phyloP scores from a whole-genome alignment of 2,797 vertebrate genomes.

The Clarias platycephalus region DNA sequence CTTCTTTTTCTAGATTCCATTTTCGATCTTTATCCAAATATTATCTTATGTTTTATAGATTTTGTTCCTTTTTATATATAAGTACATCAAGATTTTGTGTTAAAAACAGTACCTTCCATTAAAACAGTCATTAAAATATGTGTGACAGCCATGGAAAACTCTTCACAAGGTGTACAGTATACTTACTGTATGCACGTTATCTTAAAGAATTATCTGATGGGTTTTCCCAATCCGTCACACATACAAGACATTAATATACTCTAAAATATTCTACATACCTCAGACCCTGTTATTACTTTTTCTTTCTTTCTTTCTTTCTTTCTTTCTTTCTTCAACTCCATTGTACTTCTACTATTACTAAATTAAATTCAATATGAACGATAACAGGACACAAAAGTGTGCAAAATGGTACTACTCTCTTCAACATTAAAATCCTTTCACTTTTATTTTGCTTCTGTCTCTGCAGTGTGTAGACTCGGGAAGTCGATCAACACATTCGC shows the following conservation, averaged over 20 bases:
- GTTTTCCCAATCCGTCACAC: not conserved
- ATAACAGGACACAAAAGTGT: conserved; percentile 56
- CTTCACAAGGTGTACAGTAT: not conserved
- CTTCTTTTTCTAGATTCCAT: not conserved
- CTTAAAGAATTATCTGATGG: not conserved
- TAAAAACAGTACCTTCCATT: not conserved
- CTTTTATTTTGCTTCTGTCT: conserved; percentile 43
- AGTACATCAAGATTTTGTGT: not conserved
- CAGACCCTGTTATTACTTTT: not conserved
- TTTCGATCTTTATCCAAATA: not conserved
- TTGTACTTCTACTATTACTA: conserved; percentile 26
- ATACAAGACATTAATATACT: not conserved
- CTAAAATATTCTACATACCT: not conserved
- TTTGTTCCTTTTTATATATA: too few relatives aligned
- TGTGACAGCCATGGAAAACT: not conserved
- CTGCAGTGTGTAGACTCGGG: conserved; percentile 57
- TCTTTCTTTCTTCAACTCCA: not conserved
- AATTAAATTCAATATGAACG: conserved; percentile 62
- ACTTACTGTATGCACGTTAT: not conserved
- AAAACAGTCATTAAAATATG: not conserved
- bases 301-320: not conserved
- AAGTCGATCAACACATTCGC: conserved; percentile 55
- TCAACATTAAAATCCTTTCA: not conserved
- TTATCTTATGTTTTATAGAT: not conserved
- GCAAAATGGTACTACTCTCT: conserved; percentile 58